Evolutionary conservation across 2,113 vertebrate genomes (phyloP).

Genomic region (Cinclus cinclus): DNA sequence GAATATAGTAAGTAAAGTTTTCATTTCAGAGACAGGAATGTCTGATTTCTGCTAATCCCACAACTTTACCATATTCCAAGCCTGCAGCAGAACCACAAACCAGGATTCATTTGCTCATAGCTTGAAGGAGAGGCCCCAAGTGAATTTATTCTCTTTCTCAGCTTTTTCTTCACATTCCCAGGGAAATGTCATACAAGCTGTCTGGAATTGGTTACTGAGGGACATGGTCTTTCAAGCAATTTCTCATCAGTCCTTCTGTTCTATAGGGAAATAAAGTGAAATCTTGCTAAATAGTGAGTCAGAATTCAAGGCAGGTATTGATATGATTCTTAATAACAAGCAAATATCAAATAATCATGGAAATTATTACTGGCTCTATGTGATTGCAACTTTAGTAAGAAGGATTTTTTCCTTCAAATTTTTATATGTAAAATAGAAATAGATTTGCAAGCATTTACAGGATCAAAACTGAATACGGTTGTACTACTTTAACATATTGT

Average conservation of each 20-base stretch:
- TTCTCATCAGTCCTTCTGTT: constrained; percentile 58
- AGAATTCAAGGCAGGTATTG: constrained; percentile 55
- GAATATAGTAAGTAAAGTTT: constrained; percentile 48
- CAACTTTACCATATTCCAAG: constrained; percentile 32
- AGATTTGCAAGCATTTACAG: background rate
- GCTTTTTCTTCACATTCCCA: constrained; percentile 62
- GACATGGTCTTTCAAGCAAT: constrained; percentile 39
- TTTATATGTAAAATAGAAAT: background rate
- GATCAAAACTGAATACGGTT: background rate
- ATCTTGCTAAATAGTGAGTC: constrained; percentile 36
- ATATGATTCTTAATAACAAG: constrained; percentile 13
- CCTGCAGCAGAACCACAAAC: constrained; percentile 16
- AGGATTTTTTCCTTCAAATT: background rate
- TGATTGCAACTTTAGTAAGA: background rate
- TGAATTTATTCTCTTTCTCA: constrained; percentile 30
- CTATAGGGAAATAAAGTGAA: constrained; percentile 37
- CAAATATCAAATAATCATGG: constrained; percentile 5
- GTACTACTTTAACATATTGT: background rate
- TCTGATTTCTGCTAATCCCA: constrained; percentile 71
- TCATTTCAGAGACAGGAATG: constrained; percentile 62
- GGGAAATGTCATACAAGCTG: constrained; percentile 54
- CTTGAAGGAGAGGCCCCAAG: constrained; percentile 42
- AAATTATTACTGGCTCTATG: background rate
- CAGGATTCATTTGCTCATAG: background rate
- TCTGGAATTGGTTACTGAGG: constrained; percentile 59